Conservation (phyloP, 2,113 vertebrate genomes). For the Prochilodus magdalenae region DNA sequence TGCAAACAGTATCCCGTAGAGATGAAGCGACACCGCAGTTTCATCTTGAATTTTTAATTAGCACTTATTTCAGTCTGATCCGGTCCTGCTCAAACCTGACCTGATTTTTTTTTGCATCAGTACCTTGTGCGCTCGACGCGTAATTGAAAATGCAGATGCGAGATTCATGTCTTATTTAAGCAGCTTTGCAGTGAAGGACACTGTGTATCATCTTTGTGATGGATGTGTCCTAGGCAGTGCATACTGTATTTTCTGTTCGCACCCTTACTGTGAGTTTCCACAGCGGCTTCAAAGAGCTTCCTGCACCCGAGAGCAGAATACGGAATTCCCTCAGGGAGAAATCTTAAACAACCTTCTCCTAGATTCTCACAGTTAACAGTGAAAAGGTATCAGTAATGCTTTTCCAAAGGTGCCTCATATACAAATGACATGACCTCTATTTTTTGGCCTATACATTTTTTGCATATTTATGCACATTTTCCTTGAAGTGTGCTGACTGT, state of each 20-base stretch:
- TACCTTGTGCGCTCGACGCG: neutral
- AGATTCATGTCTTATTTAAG: neutral
- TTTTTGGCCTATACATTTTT: no score
- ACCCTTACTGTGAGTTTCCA: neutral
- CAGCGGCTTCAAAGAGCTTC: neutral
- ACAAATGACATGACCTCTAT: no score
- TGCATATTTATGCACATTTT: no score
- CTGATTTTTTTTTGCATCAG: neutral
- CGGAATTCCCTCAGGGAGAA: slow-evolving; percentile 2
- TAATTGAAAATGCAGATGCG: neutral
- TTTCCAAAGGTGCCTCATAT: neutral
- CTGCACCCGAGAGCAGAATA: neutral
- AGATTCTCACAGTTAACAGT: neutral
- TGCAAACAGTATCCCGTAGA: neutral
- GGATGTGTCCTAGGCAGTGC: neutral
- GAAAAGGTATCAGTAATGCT: slow-evolving; percentile 14
- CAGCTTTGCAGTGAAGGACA: neutral
- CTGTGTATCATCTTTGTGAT: neutral
- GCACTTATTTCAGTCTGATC: neutral
- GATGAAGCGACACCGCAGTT: neutral
- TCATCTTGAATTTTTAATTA: slow-evolving; percentile 13
- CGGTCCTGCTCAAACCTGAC: neutral
- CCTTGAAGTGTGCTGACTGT: no score
- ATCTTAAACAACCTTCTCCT: slow-evolving; percentile 20
- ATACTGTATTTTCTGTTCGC: neutral